These are phyloP conservation scores for Pseudomyrmex flavicornis DNA, from an alignment of 1,140 invertebrate genomes.

Conservation along the genomic window DNA sequence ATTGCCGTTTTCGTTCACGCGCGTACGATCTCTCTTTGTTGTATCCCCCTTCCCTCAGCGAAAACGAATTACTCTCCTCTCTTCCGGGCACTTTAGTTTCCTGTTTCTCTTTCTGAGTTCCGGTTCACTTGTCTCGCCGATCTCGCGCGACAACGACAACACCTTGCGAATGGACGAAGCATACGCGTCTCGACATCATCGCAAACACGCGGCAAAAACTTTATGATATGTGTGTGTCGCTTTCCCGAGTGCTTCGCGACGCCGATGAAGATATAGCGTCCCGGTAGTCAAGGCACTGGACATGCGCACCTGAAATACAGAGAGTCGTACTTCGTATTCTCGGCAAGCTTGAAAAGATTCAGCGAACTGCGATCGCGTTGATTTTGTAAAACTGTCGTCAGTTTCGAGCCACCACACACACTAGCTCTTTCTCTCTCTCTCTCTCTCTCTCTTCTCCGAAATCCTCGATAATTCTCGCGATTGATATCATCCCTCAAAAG, in stretches of 20 bases:
- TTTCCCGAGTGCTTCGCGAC: constrained; percentile 62
- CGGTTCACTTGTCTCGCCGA: constrained; percentile 28
- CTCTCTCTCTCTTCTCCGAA: neutral
- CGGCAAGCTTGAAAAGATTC: constrained; percentile 20
- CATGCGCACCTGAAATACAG: constrained; percentile 75
- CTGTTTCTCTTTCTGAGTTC: constrained; percentile 7
- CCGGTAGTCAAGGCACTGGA: constrained; percentile 82
- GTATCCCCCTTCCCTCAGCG: neutral
- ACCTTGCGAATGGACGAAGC: constrained; percentile 4
- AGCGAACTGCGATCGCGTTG: constrained; percentile 1
- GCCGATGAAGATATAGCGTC: constrained; percentile 73
- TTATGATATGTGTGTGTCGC: constrained; percentile 74
- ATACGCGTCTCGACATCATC: constrained; percentile 28
- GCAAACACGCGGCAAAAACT: constrained; percentile 70
- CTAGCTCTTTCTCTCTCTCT: neutral
- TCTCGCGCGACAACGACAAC: constrained; percentile 48
- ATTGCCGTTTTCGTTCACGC: neutral
- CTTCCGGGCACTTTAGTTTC: constrained; percentile 9
- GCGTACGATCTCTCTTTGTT: constrained; percentile 1
- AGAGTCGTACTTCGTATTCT: constrained; percentile 37
- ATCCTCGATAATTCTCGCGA: neutral
- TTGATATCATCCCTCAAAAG: neutral
- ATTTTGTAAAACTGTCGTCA: neutral
- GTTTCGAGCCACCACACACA: neutral
- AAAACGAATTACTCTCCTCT: neutral